A percentile compares a stretch with the other conserved stretches of the same genome.
Conservation (phyloP, 2,888 invertebrate species). For the Drosophila mercatorum region DNA sequence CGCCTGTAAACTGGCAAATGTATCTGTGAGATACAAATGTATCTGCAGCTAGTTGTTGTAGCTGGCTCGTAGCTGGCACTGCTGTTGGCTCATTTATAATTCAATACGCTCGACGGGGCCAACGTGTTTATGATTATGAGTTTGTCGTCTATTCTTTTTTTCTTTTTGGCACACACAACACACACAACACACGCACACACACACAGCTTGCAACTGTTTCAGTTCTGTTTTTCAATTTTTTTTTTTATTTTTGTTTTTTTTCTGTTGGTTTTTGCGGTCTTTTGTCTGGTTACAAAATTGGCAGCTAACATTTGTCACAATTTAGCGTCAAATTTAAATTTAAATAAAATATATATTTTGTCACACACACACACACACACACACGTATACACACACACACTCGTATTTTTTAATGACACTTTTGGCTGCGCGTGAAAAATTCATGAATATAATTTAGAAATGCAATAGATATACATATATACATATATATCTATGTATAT, state of each 20-base stretch:
- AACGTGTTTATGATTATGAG: conserved; percentile 70
- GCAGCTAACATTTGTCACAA: conserved; percentile 77
- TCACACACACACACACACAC: conserved; percentile 22
- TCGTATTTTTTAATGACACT: conserved; percentile 74
- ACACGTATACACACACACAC: conserved; percentile 21
- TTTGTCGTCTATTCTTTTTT: conserved; percentile 38
- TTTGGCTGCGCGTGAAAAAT: conserved; percentile 65
- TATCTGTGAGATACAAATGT: conserved; percentile 42
- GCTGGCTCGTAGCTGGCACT: conserved; percentile 26
- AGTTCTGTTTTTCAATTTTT: conserved; percentile 11
- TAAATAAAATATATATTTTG: conserved; percentile 69
- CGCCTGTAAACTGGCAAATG: conserved; percentile 28
- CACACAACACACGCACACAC: not conserved
- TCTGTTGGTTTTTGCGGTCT: conserved; percentile 55
- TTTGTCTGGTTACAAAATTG: conserved; percentile 72
- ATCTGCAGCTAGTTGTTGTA: conserved; percentile 18
- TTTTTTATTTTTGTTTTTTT: conserved; percentile 24
- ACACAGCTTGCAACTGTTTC: conserved; percentile 10
- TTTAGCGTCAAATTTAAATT: conserved; percentile 70
- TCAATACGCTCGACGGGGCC: conserved; percentile 35
- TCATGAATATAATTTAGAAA: conserved; percentile 68
- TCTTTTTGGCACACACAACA: conserved; percentile 20
- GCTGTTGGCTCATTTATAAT: conserved; percentile 66
- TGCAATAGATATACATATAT: conserved; percentile 26
- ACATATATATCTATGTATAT: not conserved